phyloP scores from a whole-genome alignment of 2,888 invertebrate species.

The Hemaris fuciformis region DNA sequence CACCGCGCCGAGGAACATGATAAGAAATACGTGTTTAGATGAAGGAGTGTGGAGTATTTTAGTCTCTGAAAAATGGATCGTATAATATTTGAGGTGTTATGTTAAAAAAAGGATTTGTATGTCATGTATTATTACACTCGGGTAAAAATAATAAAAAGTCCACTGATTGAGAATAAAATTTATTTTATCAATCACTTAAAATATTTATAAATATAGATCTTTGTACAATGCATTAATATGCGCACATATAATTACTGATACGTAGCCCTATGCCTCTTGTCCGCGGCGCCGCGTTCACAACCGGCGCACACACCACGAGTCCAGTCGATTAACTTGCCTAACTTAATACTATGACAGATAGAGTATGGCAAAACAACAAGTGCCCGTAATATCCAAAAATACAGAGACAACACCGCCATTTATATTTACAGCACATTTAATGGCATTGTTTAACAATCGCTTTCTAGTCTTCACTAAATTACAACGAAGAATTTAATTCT shows the following conservation, averaged over 20 bases:
- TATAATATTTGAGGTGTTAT: no score
- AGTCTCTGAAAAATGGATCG: no score
- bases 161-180: slow-evolving; percentile 76
- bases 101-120: not conserved
- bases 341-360: not conserved
- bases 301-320: slow-evolving; percentile 6
- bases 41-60: no score
- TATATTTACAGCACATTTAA: slow-evolving; percentile 6
- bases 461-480: not conserved
- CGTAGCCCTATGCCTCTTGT: slow-evolving; percentile 41
- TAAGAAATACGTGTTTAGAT: not conserved
- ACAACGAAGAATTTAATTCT: slow-evolving; percentile 4
- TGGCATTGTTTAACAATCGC: slow-evolving; percentile 7
- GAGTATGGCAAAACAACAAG: slow-evolving; percentile 7
- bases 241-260: slow-evolving; percentile 61
- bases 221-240: slow-evolving; percentile 76
- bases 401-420: slow-evolving; percentile 6
- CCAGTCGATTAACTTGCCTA: not conserved
- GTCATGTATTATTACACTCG: not conserved
- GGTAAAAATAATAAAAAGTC: slow-evolving; percentile 33
- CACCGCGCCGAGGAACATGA: slow-evolving; percentile 28
- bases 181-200: slow-evolving; percentile 78
- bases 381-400: slow-evolving; percentile 6
- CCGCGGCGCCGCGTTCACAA: slow-evolving; percentile 4
- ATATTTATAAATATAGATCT: slow-evolving; percentile 79